Evolutionary conservation across 2,888 invertebrate genomes (phyloP).

Genomic region (Agonopterix heracliana): DNA sequence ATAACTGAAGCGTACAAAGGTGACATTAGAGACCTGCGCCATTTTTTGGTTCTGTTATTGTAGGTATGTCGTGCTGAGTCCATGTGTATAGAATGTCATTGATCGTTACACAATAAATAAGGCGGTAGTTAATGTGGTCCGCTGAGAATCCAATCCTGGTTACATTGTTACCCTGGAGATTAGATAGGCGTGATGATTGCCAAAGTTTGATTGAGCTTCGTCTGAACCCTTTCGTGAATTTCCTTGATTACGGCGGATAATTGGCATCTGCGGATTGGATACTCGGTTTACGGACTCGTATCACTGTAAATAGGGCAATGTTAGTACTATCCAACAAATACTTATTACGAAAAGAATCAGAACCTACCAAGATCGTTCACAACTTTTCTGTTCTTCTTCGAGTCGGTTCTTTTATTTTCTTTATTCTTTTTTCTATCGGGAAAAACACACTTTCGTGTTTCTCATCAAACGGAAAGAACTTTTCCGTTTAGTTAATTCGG

Average conservation of each 20-base stretch:
- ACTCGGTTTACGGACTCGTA: slow-evolving; percentile 34
- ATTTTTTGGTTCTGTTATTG: slow-evolving; percentile 41
- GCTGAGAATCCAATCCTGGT: slow-evolving; percentile 52
- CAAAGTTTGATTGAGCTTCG: slow-evolving; percentile 69
- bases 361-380: neutral
- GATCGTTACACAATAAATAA: slow-evolving; percentile 41
- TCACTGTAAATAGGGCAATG: slow-evolving; percentile 30
- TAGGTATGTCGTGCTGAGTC: too few relatives aligned
- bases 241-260: slow-evolving; percentile 59
- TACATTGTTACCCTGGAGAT: slow-evolving; percentile 65
- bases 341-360: slow-evolving; percentile 2
- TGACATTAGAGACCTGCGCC: too few relatives aligned
- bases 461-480: neutral
- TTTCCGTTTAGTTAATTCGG: neutral
- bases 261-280: slow-evolving; percentile 46
- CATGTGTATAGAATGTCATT: too few relatives aligned
- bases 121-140: slow-evolving; percentile 52
- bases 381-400: neutral
- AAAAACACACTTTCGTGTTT: neutral
- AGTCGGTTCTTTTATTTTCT: neutral
- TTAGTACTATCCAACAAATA: slow-evolving; percentile 9
- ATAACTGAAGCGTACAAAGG: too few relatives aligned
- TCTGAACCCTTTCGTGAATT: slow-evolving; percentile 59
- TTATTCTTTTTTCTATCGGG: neutral
- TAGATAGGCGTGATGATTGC: slow-evolving; percentile 69